phyloP scores from a whole-genome alignment of 1,140 invertebrate species.

The Cherax destructor region DNA sequence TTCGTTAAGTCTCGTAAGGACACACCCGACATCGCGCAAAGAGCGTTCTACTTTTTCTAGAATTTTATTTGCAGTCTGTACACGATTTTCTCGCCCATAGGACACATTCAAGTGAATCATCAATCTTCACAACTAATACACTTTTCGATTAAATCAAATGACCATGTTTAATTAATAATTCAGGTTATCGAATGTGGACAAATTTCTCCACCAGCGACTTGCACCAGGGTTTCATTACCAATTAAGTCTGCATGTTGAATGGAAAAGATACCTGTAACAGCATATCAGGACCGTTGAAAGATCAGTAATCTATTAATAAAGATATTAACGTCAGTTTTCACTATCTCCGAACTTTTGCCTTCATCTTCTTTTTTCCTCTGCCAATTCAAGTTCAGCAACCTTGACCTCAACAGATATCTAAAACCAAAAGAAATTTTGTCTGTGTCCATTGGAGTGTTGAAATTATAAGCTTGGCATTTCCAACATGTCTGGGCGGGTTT shows the following conservation, averaged over 20 bases:
- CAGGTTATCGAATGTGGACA: too few species aligned
- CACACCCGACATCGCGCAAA: too few species aligned
- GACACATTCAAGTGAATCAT: too few species aligned
- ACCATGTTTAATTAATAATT: too few species aligned
- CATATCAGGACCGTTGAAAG: constrained; percentile 99
- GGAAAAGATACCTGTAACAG: constrained; percentile 98
- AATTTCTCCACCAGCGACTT: constrained; percentile 99
- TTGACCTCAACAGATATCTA: constrained; percentile 96
- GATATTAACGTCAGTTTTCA: constrained; percentile 97
- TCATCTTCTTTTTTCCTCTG: constrained; percentile 99
- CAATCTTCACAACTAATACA: too few species aligned
- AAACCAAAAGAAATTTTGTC: constrained; percentile 99
- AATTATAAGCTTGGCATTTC: constrained; percentile 97
- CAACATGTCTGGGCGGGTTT: constrained; percentile 92
- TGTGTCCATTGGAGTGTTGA: constrained; percentile 99
- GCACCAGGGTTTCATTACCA: constrained; percentile 96
- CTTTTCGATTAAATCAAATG: too few species aligned
- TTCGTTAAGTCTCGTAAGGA: too few species aligned
- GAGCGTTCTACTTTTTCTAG: too few species aligned
- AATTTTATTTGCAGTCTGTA: too few species aligned
- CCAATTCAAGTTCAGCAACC: constrained; percentile 97
- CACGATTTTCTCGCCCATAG: too few species aligned
- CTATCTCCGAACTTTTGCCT: constrained; percentile 98
- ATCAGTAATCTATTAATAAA: constrained; percentile 98
- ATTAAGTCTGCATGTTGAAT: constrained; percentile 99